phyloP scores from a whole-genome alignment of 2,113 vertebrate species.

The Corythornis madagascariensis region DNA sequence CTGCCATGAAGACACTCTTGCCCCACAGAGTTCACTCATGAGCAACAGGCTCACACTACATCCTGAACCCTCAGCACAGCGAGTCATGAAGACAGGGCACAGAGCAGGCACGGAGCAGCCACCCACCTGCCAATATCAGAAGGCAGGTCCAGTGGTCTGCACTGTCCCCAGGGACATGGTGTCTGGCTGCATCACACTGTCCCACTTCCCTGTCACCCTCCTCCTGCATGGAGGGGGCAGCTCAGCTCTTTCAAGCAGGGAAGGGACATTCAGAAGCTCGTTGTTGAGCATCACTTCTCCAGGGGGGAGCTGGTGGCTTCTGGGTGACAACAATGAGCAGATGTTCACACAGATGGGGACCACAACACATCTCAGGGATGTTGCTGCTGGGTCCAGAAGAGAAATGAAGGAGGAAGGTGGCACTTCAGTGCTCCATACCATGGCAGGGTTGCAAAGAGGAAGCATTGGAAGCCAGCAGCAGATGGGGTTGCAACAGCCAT shows the following conservation, averaged over 20 bases:
- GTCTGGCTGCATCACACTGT: fast-evolving
- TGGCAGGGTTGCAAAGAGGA: background rate
- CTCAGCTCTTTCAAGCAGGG: background rate
- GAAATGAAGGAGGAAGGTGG: background rate
- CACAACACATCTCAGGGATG: fast-evolving
- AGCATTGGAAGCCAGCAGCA: background rate
- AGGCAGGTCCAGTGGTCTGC: background rate
- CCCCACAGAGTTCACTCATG: fast-evolving
- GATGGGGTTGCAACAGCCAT: fast-evolving
- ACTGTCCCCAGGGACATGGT: fast-evolving
- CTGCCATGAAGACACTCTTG: background rate
- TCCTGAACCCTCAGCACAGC: background rate
- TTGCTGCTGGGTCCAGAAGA: background rate
- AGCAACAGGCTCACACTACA: fast-evolving
- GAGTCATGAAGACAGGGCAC: background rate
- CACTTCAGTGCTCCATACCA: fast-evolving
- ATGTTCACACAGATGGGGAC: too few relatives aligned
- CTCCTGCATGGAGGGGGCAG: fast-evolving
- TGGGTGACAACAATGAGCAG: background rate
- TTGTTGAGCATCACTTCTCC: fast-evolving
- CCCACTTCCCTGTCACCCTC: background rate
- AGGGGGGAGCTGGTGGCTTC: background rate
- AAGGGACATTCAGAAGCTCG: background rate
- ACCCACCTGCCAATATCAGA: fast-evolving
- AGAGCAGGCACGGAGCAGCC: background rate